These are phyloP conservation scores for Aphelinus certus DNA, from an alignment of 1,140 invertebrate genomes.

Conservation along the genomic window DNA sequence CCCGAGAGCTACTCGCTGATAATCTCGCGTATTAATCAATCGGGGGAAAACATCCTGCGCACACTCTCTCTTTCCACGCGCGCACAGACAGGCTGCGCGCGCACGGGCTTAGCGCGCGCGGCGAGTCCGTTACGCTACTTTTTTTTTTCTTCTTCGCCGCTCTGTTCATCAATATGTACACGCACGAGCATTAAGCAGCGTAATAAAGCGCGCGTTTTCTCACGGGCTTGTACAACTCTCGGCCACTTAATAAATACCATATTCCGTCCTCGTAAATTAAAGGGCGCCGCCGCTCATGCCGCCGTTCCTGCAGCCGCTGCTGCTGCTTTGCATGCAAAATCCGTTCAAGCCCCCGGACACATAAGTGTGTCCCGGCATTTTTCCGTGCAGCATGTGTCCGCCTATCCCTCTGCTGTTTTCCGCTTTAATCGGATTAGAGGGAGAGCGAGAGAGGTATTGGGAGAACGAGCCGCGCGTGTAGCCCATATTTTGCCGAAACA, in stretches of 20 bases:
- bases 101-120: too few species aligned
- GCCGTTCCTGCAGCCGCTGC: neutral
- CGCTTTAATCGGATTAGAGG: neutral
- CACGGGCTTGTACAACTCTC: constrained; percentile 16
- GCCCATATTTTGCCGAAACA: neutral
- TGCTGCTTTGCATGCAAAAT: constrained; percentile 26
- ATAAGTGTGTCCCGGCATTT: neutral
- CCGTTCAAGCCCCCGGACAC: neutral
- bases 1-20: too few species aligned
- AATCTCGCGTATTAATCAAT: too few species aligned
- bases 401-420: neutral
- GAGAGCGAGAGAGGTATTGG: too few species aligned
- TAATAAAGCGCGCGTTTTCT: constrained; percentile 39
- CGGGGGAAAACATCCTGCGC: too few species aligned
- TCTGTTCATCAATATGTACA: constrained; percentile 35
- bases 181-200: constrained; percentile 21
- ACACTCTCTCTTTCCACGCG: too few species aligned
- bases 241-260: constrained; percentile 38
- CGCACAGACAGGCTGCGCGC: too few species aligned
- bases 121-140: too few species aligned
- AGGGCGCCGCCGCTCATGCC: neutral
- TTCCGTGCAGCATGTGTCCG: neutral
- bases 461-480: too few species aligned
- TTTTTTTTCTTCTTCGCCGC: constrained; percentile 1
- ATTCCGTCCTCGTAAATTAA: constrained; percentile 26